Evolutionary conservation across 1,140 invertebrate species (phyloP).

Genomic region (Euborellia annulipes): DNA sequence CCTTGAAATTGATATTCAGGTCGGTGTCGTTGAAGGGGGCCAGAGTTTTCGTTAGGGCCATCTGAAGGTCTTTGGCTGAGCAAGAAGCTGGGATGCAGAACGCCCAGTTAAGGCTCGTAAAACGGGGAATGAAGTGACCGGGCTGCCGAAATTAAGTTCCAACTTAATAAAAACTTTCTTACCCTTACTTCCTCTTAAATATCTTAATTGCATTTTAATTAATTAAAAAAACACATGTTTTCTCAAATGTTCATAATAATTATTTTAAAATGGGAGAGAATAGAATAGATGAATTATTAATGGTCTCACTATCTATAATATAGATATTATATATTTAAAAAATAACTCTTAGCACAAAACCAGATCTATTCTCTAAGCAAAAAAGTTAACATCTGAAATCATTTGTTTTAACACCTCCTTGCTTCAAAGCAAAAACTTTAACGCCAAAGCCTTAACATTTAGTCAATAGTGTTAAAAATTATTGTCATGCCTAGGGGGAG

Average conservation of each 20-base stretch:
- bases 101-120: constrained; percentile 49
- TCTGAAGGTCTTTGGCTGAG: constrained; percentile 36
- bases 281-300: background rate
- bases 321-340: no score
- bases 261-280: background rate
- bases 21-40: constrained; percentile 36
- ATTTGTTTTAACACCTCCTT: no score
- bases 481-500: no score
- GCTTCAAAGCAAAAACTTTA: no score
- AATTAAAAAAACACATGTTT: background rate
- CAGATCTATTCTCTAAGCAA: no score
- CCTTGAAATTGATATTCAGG: no score
- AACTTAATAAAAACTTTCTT: background rate
- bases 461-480: no score
- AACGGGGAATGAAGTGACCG: constrained; percentile 49
- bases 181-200: background rate
- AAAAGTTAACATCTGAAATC: no score
- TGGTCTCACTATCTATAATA: background rate
- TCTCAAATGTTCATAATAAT: background rate
- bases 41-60: constrained; percentile 35
- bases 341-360: no score
- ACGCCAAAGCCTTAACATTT: no score
- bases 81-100: constrained; percentile 47
- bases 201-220: background rate
- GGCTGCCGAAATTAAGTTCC: constrained; percentile 29